These are phyloP conservation scores for Chunga burmeisteri DNA, from an alignment of 2,113 vertebrate genomes.

Conservation along the genomic window DNA sequence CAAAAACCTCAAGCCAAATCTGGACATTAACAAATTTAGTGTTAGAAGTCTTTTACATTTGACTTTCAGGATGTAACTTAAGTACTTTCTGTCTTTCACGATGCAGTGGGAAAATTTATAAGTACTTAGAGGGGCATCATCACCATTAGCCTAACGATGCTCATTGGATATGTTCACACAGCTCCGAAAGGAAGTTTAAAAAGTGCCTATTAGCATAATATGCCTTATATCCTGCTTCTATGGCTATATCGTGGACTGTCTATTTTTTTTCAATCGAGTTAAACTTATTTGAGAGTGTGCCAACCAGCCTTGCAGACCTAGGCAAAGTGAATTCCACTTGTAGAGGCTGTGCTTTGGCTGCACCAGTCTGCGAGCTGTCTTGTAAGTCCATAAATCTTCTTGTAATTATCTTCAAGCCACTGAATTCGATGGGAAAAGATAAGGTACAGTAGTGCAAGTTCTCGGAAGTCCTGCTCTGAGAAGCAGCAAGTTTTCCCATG, in stretches of 20 bases:
- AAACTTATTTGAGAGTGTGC: background rate
- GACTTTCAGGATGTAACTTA: background rate
- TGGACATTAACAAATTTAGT: background rate
- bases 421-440: background rate
- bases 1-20: background rate
- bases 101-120: background rate
- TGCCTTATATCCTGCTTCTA: background rate
- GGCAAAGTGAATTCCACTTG: background rate
- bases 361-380: background rate
- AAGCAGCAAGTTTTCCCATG: background rate
- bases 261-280: background rate
- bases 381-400: background rate
- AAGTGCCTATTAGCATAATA: background rate
- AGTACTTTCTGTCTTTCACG: background rate
- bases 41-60: background rate
- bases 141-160: background rate
- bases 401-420: background rate
- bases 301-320: background rate
- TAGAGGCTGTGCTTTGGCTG: background rate
- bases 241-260: background rate
- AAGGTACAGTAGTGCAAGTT: background rate
- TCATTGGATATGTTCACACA: background rate
- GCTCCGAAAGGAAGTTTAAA: background rate
- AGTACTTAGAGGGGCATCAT: background rate
- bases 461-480: background rate